phyloP scores from a whole-genome alignment of 2,888 invertebrate species.

The Nomada ruficornis region DNA sequence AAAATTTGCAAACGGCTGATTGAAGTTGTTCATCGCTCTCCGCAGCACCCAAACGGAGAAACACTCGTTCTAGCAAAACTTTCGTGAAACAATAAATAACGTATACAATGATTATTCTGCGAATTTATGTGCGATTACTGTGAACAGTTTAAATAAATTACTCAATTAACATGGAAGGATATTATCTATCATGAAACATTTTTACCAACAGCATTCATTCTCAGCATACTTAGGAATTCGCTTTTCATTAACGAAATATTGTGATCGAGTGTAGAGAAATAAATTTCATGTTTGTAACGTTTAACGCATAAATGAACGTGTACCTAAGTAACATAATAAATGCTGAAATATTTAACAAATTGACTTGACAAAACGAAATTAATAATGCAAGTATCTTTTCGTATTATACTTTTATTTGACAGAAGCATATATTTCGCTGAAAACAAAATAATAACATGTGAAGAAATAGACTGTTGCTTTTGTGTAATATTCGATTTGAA shows the following conservation, averaged over 20 bases:
- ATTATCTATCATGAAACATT: background rate
- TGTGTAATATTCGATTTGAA: conserved; percentile 3
- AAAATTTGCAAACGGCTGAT: conserved; percentile 91
- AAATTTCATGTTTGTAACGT: background rate
- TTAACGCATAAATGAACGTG: background rate
- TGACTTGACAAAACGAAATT: background rate
- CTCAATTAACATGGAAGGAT: background rate
- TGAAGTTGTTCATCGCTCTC: conserved; percentile 96
- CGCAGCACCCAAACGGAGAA: conserved; percentile 94
- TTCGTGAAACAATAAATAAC: conserved; percentile 73
- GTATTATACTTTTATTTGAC: conserved; percentile 48
- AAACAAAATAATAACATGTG: conserved; percentile 1
- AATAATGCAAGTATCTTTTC: background rate
- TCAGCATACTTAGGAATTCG: background rate
- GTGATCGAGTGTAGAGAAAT: background rate
- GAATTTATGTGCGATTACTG: background rate
- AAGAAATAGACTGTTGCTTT: background rate
- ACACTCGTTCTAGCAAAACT: conserved; percentile 95
- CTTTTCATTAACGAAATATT: background rate
- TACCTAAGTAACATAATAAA: background rate
- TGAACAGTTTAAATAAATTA: background rate
- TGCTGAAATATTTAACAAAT: background rate
- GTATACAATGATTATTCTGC: background rate
- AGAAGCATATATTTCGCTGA: conserved; percentile 32
- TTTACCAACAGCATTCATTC: background rate